Evolutionary conservation across 2,797 vertebrate genomes (phyloP).

Genomic region (Sebastolobus alascanus): DNA sequence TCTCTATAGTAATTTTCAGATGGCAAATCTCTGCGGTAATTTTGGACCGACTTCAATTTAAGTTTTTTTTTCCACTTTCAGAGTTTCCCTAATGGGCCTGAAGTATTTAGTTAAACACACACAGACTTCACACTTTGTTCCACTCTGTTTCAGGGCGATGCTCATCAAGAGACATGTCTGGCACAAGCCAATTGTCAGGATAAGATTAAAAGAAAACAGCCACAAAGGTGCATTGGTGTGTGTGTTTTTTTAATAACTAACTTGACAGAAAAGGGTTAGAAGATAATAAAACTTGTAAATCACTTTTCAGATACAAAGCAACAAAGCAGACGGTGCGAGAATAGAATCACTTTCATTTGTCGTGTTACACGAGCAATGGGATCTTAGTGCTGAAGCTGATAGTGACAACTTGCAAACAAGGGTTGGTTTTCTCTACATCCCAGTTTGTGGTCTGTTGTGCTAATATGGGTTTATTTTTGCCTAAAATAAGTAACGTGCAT

Average conservation of each 20-base stretch:
- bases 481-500: slow-evolving; percentile 17
- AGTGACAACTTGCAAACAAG: not conserved
- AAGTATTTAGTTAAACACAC: slow-evolving; percentile 65
- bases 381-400: not conserved
- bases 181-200: slow-evolving; percentile 55
- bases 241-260: not conserved
- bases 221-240: not conserved
- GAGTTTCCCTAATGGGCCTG: slow-evolving; percentile 13
- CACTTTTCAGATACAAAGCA: slow-evolving; percentile 6
- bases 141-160: not conserved
- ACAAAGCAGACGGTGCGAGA: not conserved
- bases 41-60: slow-evolving; percentile 60
- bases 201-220: slow-evolving; percentile 47
- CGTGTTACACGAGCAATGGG: not conserved
- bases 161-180: slow-evolving; percentile 49
- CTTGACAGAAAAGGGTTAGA: slow-evolving; percentile 8
- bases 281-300: slow-evolving; percentile 33
- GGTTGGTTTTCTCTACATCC: not conserved
- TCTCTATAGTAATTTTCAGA: slow-evolving; percentile 53
- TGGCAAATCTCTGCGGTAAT: slow-evolving; percentile 56
- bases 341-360: not conserved
- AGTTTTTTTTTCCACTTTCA: slow-evolving; percentile 24
- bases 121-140: slow-evolving; percentile 37
- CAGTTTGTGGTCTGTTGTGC: slow-evolving; percentile 11
- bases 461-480: slow-evolving; percentile 27